Conservation (phyloP, 1,140 invertebrate genomes). For the Trichonephila clavipes region DNA sequence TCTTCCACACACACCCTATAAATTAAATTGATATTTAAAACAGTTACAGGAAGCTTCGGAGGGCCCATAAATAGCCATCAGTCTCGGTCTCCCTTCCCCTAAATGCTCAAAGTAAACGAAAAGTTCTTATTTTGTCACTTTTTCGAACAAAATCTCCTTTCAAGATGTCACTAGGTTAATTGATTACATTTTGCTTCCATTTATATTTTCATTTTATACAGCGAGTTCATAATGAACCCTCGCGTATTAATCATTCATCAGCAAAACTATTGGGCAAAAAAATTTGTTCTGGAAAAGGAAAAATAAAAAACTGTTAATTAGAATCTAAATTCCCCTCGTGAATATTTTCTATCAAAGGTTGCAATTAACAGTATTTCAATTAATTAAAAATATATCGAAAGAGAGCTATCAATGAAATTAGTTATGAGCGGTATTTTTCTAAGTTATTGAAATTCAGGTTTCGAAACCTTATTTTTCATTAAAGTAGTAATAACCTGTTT, state of each 20-base stretch:
- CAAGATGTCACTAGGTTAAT: background rate
- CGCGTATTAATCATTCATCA: background rate
- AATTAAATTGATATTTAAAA: background rate
- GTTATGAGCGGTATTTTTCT: background rate
- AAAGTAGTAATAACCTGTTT: background rate
- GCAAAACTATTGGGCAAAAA: background rate
- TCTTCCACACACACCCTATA: too few species aligned
- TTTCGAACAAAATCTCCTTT: background rate
- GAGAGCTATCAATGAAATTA: background rate
- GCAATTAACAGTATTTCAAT: constrained; percentile 33
- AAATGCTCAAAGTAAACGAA: background rate
- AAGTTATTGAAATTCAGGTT: background rate
- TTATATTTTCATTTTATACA: too few species aligned
- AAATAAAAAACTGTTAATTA: constrained; percentile 17
- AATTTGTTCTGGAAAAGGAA: background rate
- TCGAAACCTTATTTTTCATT: background rate
- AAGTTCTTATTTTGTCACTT: constrained; percentile 17
- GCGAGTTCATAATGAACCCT: constrained; percentile 17
- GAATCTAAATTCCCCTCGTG: too few species aligned
- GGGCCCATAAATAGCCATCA: background rate
- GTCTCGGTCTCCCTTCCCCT: background rate
- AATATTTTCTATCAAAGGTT: background rate
- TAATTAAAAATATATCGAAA: constrained; percentile 46
- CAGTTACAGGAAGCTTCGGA: background rate
- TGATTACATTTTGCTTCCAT: background rate